These are phyloP conservation scores for Muntiacus reevesi DNA, from an alignment of 2,113 vertebrate species.

Conservation along the genomic window DNA sequence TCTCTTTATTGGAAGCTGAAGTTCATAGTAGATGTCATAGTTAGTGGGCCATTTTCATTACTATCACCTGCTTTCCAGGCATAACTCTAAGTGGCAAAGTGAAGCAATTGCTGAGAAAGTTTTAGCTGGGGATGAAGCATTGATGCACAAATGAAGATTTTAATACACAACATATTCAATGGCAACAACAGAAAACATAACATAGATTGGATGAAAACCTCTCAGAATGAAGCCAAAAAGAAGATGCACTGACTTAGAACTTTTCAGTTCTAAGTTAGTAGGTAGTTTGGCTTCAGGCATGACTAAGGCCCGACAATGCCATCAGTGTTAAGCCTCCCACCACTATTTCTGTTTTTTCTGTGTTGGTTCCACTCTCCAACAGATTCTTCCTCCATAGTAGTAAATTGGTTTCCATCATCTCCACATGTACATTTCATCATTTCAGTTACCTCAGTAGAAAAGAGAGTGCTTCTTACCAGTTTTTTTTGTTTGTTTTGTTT, in stretches of 20 bases:
- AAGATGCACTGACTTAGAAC: neutral
- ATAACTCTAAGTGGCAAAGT: conserved; percentile 15
- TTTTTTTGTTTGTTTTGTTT: neutral
- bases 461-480: neutral
- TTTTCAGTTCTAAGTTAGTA: too few relatives aligned
- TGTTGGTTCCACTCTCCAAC: neutral
- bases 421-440: neutral
- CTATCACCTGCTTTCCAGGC: conserved; percentile 37
- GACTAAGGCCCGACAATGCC: neutral
- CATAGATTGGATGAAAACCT: neutral
- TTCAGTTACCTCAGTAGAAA: neutral
- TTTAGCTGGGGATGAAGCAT: neutral
- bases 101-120: conserved; percentile 13
- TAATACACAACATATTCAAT: neutral
- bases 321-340: neutral
- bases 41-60: conserved; percentile 4
- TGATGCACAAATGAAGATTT: neutral
- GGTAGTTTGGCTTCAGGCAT: neutral
- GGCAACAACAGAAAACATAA: neutral
- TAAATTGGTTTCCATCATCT: neutral
- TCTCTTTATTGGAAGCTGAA: conserved; percentile 51
- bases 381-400: neutral
- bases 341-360: neutral
- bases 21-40: conserved; percentile 23
- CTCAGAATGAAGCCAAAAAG: neutral